A percentile compares a stretch with the other conserved stretches of the same genome.
phyloP scores from a whole-genome alignment of 2,113 vertebrate species.

The Oncorhynchus kisutch region DNA sequence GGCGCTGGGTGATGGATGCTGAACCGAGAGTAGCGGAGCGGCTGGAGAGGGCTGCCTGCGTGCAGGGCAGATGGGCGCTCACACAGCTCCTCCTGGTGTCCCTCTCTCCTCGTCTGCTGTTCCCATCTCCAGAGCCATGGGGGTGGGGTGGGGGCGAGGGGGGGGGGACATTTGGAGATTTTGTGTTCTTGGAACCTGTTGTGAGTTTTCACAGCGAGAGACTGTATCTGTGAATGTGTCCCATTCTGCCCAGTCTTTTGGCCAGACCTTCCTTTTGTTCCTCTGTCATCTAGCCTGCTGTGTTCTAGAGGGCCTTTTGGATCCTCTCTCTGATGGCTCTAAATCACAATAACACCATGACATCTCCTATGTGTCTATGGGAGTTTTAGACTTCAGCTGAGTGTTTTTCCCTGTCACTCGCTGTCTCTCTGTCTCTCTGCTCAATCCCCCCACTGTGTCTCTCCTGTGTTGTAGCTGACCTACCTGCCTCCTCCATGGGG shows the following conservation, averaged over 20 bases:
- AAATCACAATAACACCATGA: neutral
- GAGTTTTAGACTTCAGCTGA: neutral
- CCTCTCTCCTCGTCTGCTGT: slow-evolving; percentile 49
- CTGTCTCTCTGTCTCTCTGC: neutral
- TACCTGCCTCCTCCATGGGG: slow-evolving; percentile 98
- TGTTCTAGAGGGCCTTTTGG: slow-evolving; percentile 21
- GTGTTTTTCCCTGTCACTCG: neutral
- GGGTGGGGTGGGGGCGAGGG: slow-evolving; percentile 15
- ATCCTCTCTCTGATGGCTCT: neutral
- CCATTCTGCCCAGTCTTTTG: slow-evolving; percentile 22
- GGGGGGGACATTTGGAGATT: slow-evolving; percentile 43
- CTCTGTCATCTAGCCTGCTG: slow-evolving; percentile 13
- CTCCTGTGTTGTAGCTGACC: slow-evolving; percentile 79
- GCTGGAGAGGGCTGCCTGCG: slow-evolving; percentile 22
- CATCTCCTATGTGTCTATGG: neutral
- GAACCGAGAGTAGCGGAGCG: slow-evolving; percentile 12
- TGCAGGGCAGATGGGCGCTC: slow-evolving; percentile 62
- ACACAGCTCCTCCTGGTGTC: slow-evolving; percentile 41
- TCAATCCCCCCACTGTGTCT: slow-evolving; percentile 29
- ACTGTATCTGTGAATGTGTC: slow-evolving; percentile 49
- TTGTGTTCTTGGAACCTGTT: slow-evolving; percentile 9
- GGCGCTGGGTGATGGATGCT: slow-evolving; percentile 49
- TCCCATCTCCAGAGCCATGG: slow-evolving; percentile 37
- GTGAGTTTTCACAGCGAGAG: slow-evolving; percentile 21
- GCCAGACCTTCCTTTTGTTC: slow-evolving; percentile 7